phyloP scores from a whole-genome alignment of 2,113 vertebrate species.

The Tyto alba region DNA sequence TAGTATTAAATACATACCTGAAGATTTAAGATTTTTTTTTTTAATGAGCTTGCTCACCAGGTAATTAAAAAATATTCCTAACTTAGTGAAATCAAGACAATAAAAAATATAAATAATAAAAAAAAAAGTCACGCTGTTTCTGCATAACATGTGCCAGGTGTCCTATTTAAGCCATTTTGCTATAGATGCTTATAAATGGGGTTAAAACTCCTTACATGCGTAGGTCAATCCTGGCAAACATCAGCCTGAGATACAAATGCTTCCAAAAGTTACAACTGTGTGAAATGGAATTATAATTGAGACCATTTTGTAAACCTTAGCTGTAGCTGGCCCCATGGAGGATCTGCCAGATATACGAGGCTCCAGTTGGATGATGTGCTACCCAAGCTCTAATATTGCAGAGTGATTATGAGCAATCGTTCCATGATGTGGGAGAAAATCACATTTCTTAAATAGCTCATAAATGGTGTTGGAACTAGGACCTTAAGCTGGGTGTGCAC shows the following conservation, averaged over 20 bases:
- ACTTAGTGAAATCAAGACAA: not conserved
- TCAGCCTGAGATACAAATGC: conserved; percentile 6
- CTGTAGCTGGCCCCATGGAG: not conserved
- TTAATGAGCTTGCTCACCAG: not conserved
- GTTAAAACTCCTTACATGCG: not conserved
- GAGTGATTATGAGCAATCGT: not conserved
- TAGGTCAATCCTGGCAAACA: not conserved
- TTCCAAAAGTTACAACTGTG: conserved; percentile 5
- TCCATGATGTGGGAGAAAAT: not conserved
- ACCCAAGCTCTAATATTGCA: not conserved
- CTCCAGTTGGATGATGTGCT: not conserved
- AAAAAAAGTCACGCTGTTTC: not conserved
- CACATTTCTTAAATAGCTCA: not conserved
- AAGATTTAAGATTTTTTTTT: not conserved
- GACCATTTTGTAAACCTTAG: not conserved
- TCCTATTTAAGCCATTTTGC: not conserved
- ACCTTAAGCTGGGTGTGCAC: not conserved
- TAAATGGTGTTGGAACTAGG: not conserved
- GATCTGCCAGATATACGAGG: not conserved
- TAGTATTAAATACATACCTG: conserved; percentile 9
- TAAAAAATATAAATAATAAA: not conserved
- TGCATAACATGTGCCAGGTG: not conserved
- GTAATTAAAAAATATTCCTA: not conserved
- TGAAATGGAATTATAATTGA: conserved; percentile 38
- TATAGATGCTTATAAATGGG: not conserved